Evolutionary conservation across 2,113 vertebrate genomes (phyloP), one percentile per base, ranked within the genome.

Genomic region (Murina feae): DNA sequence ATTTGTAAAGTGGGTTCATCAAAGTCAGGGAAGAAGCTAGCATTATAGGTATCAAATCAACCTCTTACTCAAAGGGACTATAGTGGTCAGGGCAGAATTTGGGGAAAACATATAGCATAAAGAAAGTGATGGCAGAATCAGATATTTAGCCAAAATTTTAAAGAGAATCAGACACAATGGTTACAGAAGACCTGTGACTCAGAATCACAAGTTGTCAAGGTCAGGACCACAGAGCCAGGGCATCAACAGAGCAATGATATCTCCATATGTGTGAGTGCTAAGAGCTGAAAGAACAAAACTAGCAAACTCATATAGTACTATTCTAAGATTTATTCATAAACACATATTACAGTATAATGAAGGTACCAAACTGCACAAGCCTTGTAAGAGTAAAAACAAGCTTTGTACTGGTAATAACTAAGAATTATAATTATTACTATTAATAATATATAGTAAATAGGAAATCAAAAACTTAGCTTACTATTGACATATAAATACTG

Each of bases 391-490:
- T 63, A 94, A 79, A 58, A 91, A 60, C 8, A 84, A 88, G 5
- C n/a, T 58, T 28, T 72, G 42, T 88, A 42, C 23, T 91, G 1
- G 6, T 68, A 72, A 66, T 66, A 95, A 72, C 30, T 84, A 94
- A 49, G 12, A 32, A 69, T 91, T 95, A 86, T 82, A 83, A 90
- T 18, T 79, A 60, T 60, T 60, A 18, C 47, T 21, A 79, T 82
- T 86, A 74, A 89, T 69, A 11, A 85, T 60, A 82, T n/a, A 68
- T 14, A 47, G 35, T 84, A 94, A 91, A 32, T 32, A 88, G 17
- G 42, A 94, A 95, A 75, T 81, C 30, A 90, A 93, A 21, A 1
- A 30, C 39, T 80, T 42, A 95, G 8, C 23, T 89, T 95, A 13
- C 13, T 82, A 94, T 18, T 55, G 4, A 81, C 44, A 32, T 30